phyloP scores from a whole-genome alignment of 2,797 vertebrate genomes.

The Pseudocheirus occidentalis region DNA sequence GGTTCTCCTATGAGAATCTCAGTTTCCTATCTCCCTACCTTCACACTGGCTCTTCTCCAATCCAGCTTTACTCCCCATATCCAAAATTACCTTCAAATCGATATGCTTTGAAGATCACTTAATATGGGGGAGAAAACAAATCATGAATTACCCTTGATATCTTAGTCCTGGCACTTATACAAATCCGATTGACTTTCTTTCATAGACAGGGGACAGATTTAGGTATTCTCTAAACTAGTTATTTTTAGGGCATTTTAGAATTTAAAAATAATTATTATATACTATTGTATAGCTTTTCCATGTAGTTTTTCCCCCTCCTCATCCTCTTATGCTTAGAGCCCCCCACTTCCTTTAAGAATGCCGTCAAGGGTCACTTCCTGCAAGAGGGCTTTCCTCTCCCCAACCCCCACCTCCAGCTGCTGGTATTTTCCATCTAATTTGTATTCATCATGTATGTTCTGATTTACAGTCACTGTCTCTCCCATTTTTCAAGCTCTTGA shows the following conservation, averaged over 20 bases:
- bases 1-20: not conserved
- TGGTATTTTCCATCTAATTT: not conserved
- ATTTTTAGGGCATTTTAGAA: not conserved
- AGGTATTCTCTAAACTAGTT: not conserved
- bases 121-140: constrained; percentile 10
- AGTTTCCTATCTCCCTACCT: not conserved
- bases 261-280: not conserved
- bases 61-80: not conserved
- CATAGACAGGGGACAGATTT: not conserved
- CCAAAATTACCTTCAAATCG: constrained; percentile 38
- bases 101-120: constrained; percentile 43
- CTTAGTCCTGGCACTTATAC: not conserved
- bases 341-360: not conserved
- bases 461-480: not conserved
- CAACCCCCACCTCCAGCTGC: not conserved
- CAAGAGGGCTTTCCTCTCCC: not conserved
- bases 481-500: not conserved
- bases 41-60: not conserved
- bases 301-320: not conserved
- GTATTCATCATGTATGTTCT: not conserved
- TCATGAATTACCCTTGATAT: constrained; percentile 38
- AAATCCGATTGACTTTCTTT: constrained; percentile 9
- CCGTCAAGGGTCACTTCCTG: not conserved
- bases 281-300: not conserved
- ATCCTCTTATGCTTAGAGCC: not conserved